Base-by-base conservation (phyloP, 2,888 invertebrate genomes). In the Pristionchus fissidentatus region DNA sequence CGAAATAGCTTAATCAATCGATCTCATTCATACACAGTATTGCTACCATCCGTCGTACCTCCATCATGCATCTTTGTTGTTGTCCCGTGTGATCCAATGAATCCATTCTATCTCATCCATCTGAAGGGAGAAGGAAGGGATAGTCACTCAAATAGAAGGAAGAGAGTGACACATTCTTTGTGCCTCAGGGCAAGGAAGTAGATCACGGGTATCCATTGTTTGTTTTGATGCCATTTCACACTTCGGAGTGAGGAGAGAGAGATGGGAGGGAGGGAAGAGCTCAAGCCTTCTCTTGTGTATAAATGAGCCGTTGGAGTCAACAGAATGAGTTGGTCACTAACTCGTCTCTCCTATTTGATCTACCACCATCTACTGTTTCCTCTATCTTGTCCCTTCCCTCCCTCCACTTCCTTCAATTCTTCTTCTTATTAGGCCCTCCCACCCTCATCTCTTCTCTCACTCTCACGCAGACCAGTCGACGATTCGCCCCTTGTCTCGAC, bases 1-100 rank as follows among this genome's bases (percentile, higher is more conserved):
- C 55, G 91, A 90, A 60, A 91, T 91, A 77, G 88, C 89, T 10
- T 90, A 75, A 75, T 75, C 60, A 43, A 75, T 75, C 32, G 3
- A 75, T 75, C 75, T 49, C 49, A 75, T 22, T 75, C 32, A 75
- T 32, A 26, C 10, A 70, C n/a, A n/a, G 22, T 70, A 38, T 70
- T 19, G 32, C 41, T 7, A 29, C 32, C 29, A 32, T 66, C 7
- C 10, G 38, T 41, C 38, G 3, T 70, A 62, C 62, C n/a, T n/a
- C n/a, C n/a, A n/a, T n/a, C 3, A 29, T 62, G 29, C 29, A n/a
- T n/a, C 29, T 60, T 60, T 29, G 29, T 60, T 60, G 32, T 60
- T 60, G 60, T 60, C 60, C 60, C 70, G 41, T 70, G 41, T 70
- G 70, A 70, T 19, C 70, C n/a, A 70, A 38, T 70, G 38, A 41